Percentiles rank a stretch among this genome's conserved stretches.
Conservation (phyloP, 64 coral and sea anemone species). For the Exaiptasia diaphana region DNA sequence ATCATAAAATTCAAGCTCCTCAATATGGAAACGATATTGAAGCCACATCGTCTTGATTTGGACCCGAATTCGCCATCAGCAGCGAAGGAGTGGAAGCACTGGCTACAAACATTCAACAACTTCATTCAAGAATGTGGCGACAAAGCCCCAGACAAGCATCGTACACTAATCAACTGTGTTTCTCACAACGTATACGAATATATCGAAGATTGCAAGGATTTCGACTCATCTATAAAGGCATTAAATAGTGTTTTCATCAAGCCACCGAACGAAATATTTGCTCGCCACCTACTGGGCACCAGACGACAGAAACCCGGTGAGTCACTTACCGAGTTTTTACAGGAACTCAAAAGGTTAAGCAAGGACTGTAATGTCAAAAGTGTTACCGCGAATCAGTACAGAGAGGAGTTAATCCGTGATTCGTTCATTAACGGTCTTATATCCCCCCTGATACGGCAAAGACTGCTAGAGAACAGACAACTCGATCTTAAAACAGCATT, state of each 20-base stretch:
- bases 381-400: conserved; percentile 1
- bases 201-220: conserved; percentile 17
- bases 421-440: conserved; percentile 22
- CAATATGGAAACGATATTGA: no score
- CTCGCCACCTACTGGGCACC: not conserved
- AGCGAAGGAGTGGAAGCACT: no score
- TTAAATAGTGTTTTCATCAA: conserved; percentile 13
- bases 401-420: conserved; percentile 12
- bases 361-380: conserved; percentile 12
- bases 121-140: conserved; percentile 55
- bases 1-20: no score
- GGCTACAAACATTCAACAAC: no score
- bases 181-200: conserved; percentile 38
- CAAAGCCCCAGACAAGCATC: not conserved
- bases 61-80: no score
- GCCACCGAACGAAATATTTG: conserved; percentile 23
- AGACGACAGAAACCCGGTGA: conserved; percentile 18
- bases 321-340: not conserved
- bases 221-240: conserved; percentile 8
- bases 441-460: conserved; percentile 11
- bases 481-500: conserved; percentile 6
- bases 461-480: conserved; percentile 9
- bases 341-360: not conserved
- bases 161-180: conserved; percentile 29
- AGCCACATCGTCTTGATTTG: no score